A percentile compares a stretch with the other conserved stretches of the same genome.
Conservation (phyloP, 2,888 invertebrate genomes). For the Tricholauxania praeusta region DNA sequence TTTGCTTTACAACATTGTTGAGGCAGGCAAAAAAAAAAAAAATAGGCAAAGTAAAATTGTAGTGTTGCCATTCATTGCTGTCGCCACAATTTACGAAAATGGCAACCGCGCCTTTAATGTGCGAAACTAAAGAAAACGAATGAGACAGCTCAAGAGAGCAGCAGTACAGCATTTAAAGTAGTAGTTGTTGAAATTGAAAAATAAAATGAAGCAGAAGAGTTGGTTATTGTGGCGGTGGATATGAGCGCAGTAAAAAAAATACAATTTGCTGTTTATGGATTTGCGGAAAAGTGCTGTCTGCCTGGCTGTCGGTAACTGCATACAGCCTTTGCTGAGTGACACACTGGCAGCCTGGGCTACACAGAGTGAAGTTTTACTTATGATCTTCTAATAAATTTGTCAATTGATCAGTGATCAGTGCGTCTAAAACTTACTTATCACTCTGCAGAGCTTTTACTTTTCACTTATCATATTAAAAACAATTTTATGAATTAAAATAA, state of each 20-base stretch:
- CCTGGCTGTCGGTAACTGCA: background rate
- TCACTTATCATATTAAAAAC: too few relatives aligned
- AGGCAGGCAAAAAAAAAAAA: background rate
- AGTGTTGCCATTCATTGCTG: background rate
- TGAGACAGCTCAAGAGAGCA: too few relatives aligned
- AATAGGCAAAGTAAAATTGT: background rate
- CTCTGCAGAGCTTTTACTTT: too few relatives aligned
- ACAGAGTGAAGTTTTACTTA: too few relatives aligned
- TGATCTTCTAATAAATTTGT: too few relatives aligned
- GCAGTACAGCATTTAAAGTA: background rate
- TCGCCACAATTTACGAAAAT: background rate
- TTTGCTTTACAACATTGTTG: too few relatives aligned
- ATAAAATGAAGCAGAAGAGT: background rate
- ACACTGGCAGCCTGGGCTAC: background rate
- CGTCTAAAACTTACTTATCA: too few relatives aligned
- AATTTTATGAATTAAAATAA: too few relatives aligned
- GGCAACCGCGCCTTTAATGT: background rate
- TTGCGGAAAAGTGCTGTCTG: slow-evolving; percentile 17
- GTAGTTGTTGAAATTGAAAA: background rate
- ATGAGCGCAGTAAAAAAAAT: background rate
- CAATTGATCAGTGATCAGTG: too few relatives aligned
- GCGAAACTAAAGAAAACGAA: background rate
- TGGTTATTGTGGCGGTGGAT: too few relatives aligned
- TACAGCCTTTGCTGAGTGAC: background rate
- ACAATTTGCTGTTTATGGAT: slow-evolving; percentile 14